phyloP scores from a whole-genome alignment of 92 coral and sea anemone species.

The Nematostella vectensis region DNA sequence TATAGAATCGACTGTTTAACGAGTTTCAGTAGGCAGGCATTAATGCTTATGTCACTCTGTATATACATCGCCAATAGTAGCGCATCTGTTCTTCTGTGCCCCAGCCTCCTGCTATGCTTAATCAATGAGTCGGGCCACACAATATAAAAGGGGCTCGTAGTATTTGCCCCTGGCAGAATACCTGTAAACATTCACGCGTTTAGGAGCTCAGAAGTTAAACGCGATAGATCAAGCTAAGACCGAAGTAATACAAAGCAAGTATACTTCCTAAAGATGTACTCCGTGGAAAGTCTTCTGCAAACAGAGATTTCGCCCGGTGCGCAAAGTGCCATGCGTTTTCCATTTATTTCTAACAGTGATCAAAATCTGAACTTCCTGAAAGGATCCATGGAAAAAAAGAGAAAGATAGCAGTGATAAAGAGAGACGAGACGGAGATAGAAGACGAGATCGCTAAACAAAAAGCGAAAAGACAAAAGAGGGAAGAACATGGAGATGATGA shows the following conservation, averaged over 20 bases:
- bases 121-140: slow-evolving; percentile 61
- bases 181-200: slow-evolving; percentile 23
- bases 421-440: slow-evolving; percentile 1
- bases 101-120: slow-evolving; percentile 69
- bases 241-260: too few species aligned
- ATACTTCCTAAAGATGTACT: slow-evolving; percentile 25
- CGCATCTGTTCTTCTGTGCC: slow-evolving; percentile 71
- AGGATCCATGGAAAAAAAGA: slow-evolving; percentile 8
- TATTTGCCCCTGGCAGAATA: slow-evolving; percentile 43
- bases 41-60: slow-evolving; percentile 16
- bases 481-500: slow-evolving; percentile 30
- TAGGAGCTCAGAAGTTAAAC: slow-evolving; percentile 20
- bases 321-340: slow-evolving; percentile 45
- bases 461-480: slow-evolving; percentile 12
- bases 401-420: slow-evolving; percentile 10
- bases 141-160: slow-evolving; percentile 51
- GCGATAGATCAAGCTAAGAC: slow-evolving; percentile 11
- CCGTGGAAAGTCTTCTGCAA: slow-evolving; percentile 30
- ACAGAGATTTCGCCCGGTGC: slow-evolving; percentile 25
- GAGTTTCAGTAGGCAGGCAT: slow-evolving; percentile 14
- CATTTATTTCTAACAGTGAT: slow-evolving; percentile 35
- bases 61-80: slow-evolving; percentile 36
- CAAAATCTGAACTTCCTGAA: slow-evolving; percentile 23
- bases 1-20: not conserved
- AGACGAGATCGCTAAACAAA: not conserved